Evolutionary conservation across 64 coral and sea anemone species (phyloP), one percentile per base, ranked within the genome.

Genomic region (Pachyseris speciosa): DNA sequence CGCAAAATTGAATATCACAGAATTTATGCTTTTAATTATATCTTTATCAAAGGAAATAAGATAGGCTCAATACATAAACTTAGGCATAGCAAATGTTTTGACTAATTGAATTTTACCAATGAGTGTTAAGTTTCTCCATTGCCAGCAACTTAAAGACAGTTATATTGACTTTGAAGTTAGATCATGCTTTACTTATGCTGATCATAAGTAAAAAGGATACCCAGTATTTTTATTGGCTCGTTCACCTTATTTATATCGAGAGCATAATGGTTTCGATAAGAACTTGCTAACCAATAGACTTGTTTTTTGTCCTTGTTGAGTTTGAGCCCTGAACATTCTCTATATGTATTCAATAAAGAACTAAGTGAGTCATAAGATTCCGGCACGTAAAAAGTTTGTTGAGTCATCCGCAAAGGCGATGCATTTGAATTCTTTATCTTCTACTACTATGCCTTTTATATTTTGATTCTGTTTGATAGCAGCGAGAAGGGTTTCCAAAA

Each of bases 161-260:
- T 40, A 55, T 33, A 75, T 40, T 37, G 71, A 88, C 17, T 64
- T 45, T 25, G 76, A 30, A 61, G 57, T 59, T 5, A 37, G 19
- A 26, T 88, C 70, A 51, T 7, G 72, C 67, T 32, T 53, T 37
- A 1, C 24, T 72, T 74, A 30, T 5, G 17, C 37, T 75, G 25
- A 50, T 88, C 85, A 13, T 88, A 76, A 28, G 69, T 75, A 33
- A 88, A 89, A 29, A 42, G 75, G 13, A 88, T 44, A 61, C 70
- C 86, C 37, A 88, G 34, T 26, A 88, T 88, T 28, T 88, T 88
- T 2, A 88, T 58, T 76, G 85, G 85, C 20, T 88, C 70, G 22
- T 72, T 72, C 15, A 72, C 37, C 17, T 72, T 72, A 5, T 72
- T 41, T n/a, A 72, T 72, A 41, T 72, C 37, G 36, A 72, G 68